A percentile compares a stretch with the other conserved stretches of the same genome.
These are phyloP conservation scores for Drosophila nigricruria DNA, from an alignment of 2,888 invertebrate species.

Conservation along the genomic window DNA sequence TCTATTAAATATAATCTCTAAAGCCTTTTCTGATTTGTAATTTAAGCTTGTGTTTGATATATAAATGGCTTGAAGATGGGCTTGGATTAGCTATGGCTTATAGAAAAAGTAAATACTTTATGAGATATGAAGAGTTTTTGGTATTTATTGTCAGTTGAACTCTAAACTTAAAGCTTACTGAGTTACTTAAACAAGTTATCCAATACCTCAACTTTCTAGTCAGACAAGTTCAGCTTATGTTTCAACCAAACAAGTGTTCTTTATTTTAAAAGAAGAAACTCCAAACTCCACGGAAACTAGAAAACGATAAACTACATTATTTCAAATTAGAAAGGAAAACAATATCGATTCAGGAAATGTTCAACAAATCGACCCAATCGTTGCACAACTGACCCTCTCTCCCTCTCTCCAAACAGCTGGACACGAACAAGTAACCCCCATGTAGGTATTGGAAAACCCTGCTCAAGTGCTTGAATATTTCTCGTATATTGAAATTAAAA, in stretches of 20 bases:
- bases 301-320: conserved; percentile 1
- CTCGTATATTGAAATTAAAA: conserved; percentile 31
- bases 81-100: background rate
- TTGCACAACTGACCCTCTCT: conserved; percentile 38
- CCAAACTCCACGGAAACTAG: background rate
- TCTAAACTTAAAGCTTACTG: background rate
- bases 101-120: background rate
- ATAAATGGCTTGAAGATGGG: background rate
- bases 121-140: background rate
- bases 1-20: background rate
- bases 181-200: background rate
- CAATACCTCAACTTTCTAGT: background rate
- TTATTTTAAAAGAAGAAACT: background rate
- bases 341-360: conserved; percentile 55
- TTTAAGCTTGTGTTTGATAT: background rate
- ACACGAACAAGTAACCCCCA: conserved; percentile 39
- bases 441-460: conserved; percentile 14
- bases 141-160: too few relatives aligned
- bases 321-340: background rate
- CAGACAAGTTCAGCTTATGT: background rate
- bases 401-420: background rate
- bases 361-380: conserved; percentile 62
- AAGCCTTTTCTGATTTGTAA: conserved; percentile 1
- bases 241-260: background rate
- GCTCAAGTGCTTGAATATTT: conserved; percentile 19